A percentile compares a stretch with the other conserved stretches of the same genome.
Evolutionary conservation across 2,888 invertebrate genomes (phyloP).

Genomic region (Eudemis profundana): DNA sequence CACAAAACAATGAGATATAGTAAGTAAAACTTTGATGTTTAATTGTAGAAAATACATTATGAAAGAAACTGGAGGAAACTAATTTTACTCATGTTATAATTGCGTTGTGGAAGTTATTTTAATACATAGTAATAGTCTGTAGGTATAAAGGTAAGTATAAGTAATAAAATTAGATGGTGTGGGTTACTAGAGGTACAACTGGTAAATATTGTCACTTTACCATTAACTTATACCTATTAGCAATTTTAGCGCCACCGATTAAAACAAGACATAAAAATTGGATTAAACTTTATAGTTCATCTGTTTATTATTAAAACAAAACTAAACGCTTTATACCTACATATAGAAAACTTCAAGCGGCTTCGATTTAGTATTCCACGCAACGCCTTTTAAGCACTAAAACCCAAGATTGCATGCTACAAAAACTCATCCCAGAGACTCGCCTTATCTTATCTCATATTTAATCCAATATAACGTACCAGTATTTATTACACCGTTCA

Average conservation of each 20-base stretch:
- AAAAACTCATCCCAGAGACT: slow-evolving; percentile 4
- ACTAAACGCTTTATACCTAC: slow-evolving; percentile 2
- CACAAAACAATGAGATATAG: neutral
- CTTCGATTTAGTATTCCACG: slow-evolving; percentile 21
- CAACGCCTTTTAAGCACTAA: slow-evolving; percentile 17
- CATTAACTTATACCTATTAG: no score
- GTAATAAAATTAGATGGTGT: no score
- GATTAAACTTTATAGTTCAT: no score
- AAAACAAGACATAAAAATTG: no score
- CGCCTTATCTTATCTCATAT: slow-evolving; percentile 18
- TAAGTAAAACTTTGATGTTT: neutral
- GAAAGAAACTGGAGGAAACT: no score
- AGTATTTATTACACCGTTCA: slow-evolving; percentile 26
- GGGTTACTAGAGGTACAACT: no score
- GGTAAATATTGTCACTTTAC: no score
- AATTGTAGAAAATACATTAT: neutral
- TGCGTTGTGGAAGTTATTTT: neutral
- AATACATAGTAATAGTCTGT: neutral
- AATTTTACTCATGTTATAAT: neutral
- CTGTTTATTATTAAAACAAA: no score
- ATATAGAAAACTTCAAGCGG: no score
- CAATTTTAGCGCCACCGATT: no score
- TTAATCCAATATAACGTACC: slow-evolving; percentile 14
- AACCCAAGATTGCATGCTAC: slow-evolving; percentile 12
- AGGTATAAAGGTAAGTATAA: no score